Base-by-base conservation (phyloP, 2,113 vertebrate species). In the Corydoras sp. region DNA sequence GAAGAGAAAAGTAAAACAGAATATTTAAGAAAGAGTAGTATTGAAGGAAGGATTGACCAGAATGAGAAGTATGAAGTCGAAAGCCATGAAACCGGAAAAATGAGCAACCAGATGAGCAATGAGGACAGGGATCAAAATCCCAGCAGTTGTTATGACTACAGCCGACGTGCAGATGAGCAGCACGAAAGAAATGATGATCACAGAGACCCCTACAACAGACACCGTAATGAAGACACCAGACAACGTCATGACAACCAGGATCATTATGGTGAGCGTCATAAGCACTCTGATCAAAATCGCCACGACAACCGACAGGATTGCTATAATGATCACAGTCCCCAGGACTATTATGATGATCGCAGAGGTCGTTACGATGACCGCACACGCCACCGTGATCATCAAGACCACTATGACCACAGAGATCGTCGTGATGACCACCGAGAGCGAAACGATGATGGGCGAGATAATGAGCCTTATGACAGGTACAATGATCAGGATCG, bases 1-100 rank as follows among this genome's bases (percentile, higher is more conserved):
- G 35, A 29, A 76, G 81, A 74, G 43, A 11, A 86, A 61, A 3
- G 1, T 7, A 88, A 88, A 4, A 72, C 85, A 7, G 76, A 59
- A 9, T 65, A 32, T 0, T n/a, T 75, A 1, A 74, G 54, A 12
- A 76, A 79, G 32, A 67, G 24, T 2, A 53, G 54, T 49, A 50
- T 56, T 59, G 60, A 77, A 63, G 69, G 67, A 3, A 14, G 3
- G 9, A 73, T 59, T 65, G 60, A 69, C 29, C 67, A 55, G 7
- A 12, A 5, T 9, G 30, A 62, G n/a, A 58, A 61, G 10, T 2
- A 63, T 3, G 76, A 81, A 32, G 74, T 64, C 43, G 76, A 75
- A 43, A 53, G 13, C 61, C 48, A 73, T n/a, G 53, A 10, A 3
- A 5, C 49, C 10, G 9, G 48, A 43, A 43, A 8, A 43, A 43